phyloP scores from a whole-genome alignment of 1,140 invertebrate species.

The Mizuhopecten yessoensis region DNA sequence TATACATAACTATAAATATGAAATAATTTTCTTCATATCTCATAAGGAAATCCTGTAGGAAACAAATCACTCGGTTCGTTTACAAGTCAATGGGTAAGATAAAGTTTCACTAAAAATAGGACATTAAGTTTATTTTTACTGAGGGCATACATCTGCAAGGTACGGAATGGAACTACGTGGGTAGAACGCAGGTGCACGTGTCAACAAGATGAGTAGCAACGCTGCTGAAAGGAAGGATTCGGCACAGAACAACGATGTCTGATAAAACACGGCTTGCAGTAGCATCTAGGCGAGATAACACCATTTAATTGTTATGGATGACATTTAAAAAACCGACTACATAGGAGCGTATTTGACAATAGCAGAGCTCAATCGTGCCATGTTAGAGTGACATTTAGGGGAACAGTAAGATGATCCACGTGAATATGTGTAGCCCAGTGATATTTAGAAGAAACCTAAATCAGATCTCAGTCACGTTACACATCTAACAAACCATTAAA shows the following conservation, averaged over 20 bases:
- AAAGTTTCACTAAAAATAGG: slow-evolving; percentile 1
- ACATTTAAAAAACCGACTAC: slow-evolving; percentile 1
- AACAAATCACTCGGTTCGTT: background rate
- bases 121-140: background rate
- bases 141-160: background rate
- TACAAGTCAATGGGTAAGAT: background rate
- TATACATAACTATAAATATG: background rate
- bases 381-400: background rate
- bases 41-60: background rate
- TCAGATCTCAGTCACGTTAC: background rate
- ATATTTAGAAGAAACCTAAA: background rate
- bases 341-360: background rate
- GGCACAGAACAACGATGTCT: background rate
- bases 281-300: background rate
- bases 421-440: background rate
- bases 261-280: background rate
- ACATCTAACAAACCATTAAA: background rate
- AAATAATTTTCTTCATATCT: background rate
- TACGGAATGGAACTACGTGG: background rate
- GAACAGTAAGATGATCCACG: background rate
- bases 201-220: slow-evolving; percentile 1
- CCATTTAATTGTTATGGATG: background rate
- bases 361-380: background rate
- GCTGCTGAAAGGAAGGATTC: background rate
- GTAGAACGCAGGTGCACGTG: slow-evolving; percentile 21